phyloP scores from a whole-genome alignment of 2,113 vertebrate genomes.

The Python bivittatus region DNA sequence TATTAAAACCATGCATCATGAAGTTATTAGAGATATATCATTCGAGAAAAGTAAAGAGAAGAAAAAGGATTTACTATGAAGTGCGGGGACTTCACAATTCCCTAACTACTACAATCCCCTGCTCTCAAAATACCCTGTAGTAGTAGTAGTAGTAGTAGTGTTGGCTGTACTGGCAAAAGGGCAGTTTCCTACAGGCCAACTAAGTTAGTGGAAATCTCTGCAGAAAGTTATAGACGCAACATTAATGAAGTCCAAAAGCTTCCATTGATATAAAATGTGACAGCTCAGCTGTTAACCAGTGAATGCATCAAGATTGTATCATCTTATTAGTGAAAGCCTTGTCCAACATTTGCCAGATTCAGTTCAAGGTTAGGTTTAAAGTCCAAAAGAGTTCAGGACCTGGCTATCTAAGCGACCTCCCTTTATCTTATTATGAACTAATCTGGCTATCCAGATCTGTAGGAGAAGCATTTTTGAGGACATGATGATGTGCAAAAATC shows the following conservation, averaged over 20 bases:
- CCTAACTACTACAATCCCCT: neutral
- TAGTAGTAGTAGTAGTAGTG: neutral
- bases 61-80: neutral
- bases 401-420: no score
- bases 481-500: no score
- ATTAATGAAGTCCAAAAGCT: neutral
- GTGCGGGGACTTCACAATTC: neutral
- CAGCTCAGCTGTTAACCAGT: neutral
- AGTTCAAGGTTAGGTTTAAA: no score
- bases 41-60: neutral
- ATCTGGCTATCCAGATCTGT: no score
- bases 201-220: neutral
- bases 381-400: no score
- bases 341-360: no score
- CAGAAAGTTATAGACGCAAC: neutral
- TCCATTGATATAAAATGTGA: neutral
- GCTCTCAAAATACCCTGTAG: neutral
- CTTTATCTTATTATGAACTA: no score
- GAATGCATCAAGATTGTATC: neutral
- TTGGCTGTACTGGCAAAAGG: neutral
- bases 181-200: neutral
- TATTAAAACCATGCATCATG: neutral
- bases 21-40: neutral
- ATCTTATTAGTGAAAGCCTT: no score
- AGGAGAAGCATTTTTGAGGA: no score